Percentiles rank a stretch among this genome's conserved stretches.
phyloP scores from a whole-genome alignment of 2,797 vertebrate genomes.

The Muscicapa comitata region DNA sequence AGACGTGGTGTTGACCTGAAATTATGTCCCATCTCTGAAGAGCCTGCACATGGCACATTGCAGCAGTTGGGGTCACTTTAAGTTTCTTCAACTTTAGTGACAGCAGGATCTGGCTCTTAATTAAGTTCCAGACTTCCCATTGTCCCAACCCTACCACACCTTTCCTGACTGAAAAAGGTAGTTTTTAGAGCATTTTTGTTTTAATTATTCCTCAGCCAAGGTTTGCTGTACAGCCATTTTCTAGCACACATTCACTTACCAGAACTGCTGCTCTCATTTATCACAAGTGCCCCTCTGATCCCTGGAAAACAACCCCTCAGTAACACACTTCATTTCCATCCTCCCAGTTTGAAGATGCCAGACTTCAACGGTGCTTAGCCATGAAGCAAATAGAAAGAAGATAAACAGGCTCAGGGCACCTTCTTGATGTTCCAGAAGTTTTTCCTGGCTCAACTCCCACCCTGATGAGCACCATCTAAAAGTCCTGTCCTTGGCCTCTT shows the following conservation, averaged over 20 bases:
- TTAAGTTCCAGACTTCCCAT: background rate
- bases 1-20: background rate
- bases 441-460: background rate
- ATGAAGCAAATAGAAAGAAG: background rate
- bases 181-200: background rate
- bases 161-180: constrained; percentile 27
- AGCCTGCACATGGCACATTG: background rate
- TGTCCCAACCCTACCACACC: constrained; percentile 19
- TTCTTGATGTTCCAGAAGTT: background rate
- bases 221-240: background rate
- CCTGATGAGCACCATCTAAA: background rate
- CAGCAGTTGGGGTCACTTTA: background rate
- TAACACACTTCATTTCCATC: background rate
- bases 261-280: background rate
- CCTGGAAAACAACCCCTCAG: background rate
- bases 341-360: background rate
- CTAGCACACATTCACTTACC: background rate
- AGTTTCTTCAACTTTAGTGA: background rate
- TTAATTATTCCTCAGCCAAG: background rate
- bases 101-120: background rate
- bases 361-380: background rate
- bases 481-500: background rate
- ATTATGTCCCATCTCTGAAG: background rate
- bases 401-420: background rate
- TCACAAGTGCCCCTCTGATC: background rate